A percentile compares a stretch with the other conserved stretches of the same genome.
These are phyloP conservation scores for Galago senegalensis DNA, from an alignment of 2,797 vertebrate species.

Conservation along the genomic window DNA sequence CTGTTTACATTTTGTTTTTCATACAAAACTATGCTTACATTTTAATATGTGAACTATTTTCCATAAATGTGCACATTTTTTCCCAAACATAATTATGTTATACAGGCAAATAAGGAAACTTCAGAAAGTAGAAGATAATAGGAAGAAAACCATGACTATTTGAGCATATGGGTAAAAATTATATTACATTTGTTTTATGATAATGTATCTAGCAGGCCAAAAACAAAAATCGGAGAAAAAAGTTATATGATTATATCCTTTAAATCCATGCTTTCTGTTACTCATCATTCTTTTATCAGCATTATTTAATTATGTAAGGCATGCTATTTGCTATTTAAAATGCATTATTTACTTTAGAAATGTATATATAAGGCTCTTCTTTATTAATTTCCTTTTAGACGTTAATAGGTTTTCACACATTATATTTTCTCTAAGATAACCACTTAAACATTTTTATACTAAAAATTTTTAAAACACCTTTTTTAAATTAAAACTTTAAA, in stretches of 20 bases:
- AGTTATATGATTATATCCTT: background rate
- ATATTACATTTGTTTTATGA: background rate
- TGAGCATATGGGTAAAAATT: conserved; percentile 3
- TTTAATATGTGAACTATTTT: conserved; percentile 4
- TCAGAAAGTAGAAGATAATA: conserved; percentile 21
- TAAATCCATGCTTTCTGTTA: background rate
- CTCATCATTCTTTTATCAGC: background rate
- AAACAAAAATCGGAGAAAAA: background rate
- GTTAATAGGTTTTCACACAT: background rate
- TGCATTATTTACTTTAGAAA: background rate
- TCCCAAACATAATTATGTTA: background rate
- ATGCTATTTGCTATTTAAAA: background rate
- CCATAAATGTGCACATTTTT: background rate
- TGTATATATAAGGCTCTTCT: background rate
- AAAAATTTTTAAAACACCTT: background rate
- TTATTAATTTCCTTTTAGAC: background rate
- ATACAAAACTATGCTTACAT: background rate
- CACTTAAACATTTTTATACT: background rate
- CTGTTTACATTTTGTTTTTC: background rate
- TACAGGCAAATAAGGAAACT: background rate
- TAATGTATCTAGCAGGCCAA: background rate
- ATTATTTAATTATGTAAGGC: background rate
- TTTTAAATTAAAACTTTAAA: conserved; percentile 5
- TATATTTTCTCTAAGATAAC: background rate
- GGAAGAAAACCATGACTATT: background rate